phyloP scores from a whole-genome alignment of 2,113 vertebrate species.

The Rhynchomys soricoides region DNA sequence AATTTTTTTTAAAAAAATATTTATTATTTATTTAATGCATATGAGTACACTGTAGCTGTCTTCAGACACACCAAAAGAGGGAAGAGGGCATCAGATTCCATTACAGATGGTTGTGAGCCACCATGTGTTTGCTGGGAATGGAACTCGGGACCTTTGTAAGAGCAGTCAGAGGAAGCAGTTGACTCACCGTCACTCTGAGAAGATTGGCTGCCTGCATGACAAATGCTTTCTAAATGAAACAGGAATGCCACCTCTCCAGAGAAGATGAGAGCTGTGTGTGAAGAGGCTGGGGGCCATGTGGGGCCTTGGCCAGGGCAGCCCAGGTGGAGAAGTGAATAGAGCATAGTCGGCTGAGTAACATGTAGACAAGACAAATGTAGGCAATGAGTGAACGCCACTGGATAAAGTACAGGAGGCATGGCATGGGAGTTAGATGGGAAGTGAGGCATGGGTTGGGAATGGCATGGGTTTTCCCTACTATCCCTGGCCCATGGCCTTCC shows the following conservation, averaged over 20 bases:
- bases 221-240: neutral
- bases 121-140: no score
- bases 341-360: accelerated
- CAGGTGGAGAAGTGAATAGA: accelerated
- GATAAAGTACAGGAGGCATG: no score
- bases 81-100: no score
- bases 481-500: neutral
- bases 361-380: no score
- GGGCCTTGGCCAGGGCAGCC: neutral
- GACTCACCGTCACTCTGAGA: neutral
- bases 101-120: no score
- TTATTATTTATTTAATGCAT: no score
- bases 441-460: no score
- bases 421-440: neutral
- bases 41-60: no score
- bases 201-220: neutral
- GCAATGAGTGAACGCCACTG: neutral
- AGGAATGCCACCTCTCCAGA: neutral
- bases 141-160: no score
- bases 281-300: neutral
- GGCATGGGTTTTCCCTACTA: neutral
- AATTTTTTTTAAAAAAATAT: no score
- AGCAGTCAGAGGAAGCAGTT: neutral
- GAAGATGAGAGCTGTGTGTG: neutral
- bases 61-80: no score